phyloP scores from a whole-genome alignment of 1,140 invertebrate genomes.

The Hycleus phaleratus region DNA sequence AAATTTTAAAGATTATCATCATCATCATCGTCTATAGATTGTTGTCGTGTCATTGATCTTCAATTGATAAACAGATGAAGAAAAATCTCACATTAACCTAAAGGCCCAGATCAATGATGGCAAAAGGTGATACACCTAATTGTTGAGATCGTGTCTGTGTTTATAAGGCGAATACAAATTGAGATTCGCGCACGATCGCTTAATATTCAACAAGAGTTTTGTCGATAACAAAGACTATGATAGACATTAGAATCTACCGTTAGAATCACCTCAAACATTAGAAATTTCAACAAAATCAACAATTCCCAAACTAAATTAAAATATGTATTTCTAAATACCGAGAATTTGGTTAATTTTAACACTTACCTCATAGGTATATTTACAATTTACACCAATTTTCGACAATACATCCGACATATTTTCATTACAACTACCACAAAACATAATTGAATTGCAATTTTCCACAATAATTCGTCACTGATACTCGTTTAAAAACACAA shows the following conservation, averaged over 20 bases:
- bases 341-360: neutral
- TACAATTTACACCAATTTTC: neutral
- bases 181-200: neutral
- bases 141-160: no score
- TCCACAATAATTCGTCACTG: no score
- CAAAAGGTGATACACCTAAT: no score
- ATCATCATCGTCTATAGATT: no score
- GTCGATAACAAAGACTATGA: neutral
- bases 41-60: no score
- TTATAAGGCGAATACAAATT: neutral
- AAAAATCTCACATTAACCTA: no score
- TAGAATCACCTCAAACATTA: neutral
- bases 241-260: no score
- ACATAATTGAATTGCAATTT: neutral
- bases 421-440: slow-evolving; percentile 4
- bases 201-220: neutral
- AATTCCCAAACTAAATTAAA: neutral
- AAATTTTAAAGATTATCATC: no score
- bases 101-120: no score
- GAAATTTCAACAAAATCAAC: no score
- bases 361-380: slow-evolving; percentile 9
- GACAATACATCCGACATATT: slow-evolving; percentile 1
- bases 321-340: neutral
- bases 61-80: no score
- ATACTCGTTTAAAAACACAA: neutral